A percentile compares a stretch with the other conserved stretches of the same genome.
Conservation (phyloP, 1,140 invertebrate genomes). For the Plectus sambesii region DNA sequence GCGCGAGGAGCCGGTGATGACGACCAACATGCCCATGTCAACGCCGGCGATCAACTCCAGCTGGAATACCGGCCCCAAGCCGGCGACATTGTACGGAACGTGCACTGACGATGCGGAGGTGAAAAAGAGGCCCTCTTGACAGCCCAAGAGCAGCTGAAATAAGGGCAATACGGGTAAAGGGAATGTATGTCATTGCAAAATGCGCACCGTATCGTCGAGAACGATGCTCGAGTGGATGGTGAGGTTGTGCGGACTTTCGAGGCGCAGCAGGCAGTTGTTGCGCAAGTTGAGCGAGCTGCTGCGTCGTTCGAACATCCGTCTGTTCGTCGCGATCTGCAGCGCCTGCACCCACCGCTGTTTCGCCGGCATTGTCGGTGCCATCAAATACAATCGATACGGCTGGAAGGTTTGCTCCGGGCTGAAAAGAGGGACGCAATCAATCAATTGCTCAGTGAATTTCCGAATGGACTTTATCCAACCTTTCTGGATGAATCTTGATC, state of each 20-base stretch:
- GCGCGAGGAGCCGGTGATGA: constrained; percentile 12
- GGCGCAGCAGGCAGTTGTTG: constrained; percentile 12
- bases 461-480: no score
- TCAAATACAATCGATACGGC: no score
- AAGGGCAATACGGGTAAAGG: no score
- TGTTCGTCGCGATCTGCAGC: constrained; percentile 13
- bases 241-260: constrained; percentile 15
- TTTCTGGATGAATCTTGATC: constrained; percentile 10
- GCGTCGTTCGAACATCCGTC: constrained; percentile 12
- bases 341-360: constrained; percentile 12
- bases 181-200: no score
- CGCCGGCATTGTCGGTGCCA: constrained; percentile 12
- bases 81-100: constrained; percentile 10
- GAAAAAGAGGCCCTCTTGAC: constrained; percentile 22
- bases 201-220: no score
- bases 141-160: constrained; percentile 21
- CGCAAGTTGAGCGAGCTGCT: constrained; percentile 7
- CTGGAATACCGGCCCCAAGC: constrained; percentile 14
- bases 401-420: no score
- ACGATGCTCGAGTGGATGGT: constrained; percentile 7
- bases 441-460: no score
- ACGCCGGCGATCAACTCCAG: constrained; percentile 20
- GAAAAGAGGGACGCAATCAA: no score
- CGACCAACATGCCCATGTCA: constrained; percentile 12
- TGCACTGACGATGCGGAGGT: constrained; percentile 8